These are phyloP conservation scores for Cryptophagus acutangulus DNA, from an alignment of 2,888 invertebrate species.

Conservation along the genomic window DNA sequence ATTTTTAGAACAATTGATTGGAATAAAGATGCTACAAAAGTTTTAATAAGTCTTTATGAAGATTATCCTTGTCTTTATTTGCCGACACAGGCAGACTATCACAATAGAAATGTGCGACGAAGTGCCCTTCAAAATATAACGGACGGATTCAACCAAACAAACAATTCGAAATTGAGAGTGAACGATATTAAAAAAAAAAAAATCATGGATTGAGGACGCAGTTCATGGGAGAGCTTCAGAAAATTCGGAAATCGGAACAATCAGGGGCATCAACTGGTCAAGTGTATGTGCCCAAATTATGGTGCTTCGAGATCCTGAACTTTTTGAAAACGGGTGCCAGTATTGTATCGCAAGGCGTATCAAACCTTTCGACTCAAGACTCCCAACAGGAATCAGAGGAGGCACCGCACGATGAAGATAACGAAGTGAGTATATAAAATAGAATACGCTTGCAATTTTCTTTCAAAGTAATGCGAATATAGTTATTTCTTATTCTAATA, in stretches of 20 bases:
- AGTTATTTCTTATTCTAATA: no score
- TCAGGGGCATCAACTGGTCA: neutral
- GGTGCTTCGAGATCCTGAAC: slow-evolving; percentile 4
- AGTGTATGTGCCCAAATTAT: slow-evolving; percentile 3
- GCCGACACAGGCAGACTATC: neutral
- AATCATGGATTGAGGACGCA: slow-evolving; percentile 1
- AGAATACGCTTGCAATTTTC: no score
- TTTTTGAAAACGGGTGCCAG: slow-evolving; percentile 1
- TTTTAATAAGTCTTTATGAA: slow-evolving; percentile 1
- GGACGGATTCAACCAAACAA: neutral
- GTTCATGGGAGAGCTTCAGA: slow-evolving; percentile 4
- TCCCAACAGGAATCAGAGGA: no score
- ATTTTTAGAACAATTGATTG: no score
- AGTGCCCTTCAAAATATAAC: neutral
- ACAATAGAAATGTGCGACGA: neutral
- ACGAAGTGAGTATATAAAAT: neutral
- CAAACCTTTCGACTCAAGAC: neutral
- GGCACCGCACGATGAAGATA: neutral
- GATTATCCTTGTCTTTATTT: neutral
- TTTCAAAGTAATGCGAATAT: no score
- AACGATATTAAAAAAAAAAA: slow-evolving; percentile 1
- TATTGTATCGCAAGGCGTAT: neutral
- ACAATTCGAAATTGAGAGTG: neutral
- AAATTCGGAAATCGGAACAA: slow-evolving; percentile 7
- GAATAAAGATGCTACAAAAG: neutral